Evolutionary conservation across 2,797 vertebrate species (phyloP), one percentile per base, ranked within the genome.

Genomic region (Fratercula arctica): DNA sequence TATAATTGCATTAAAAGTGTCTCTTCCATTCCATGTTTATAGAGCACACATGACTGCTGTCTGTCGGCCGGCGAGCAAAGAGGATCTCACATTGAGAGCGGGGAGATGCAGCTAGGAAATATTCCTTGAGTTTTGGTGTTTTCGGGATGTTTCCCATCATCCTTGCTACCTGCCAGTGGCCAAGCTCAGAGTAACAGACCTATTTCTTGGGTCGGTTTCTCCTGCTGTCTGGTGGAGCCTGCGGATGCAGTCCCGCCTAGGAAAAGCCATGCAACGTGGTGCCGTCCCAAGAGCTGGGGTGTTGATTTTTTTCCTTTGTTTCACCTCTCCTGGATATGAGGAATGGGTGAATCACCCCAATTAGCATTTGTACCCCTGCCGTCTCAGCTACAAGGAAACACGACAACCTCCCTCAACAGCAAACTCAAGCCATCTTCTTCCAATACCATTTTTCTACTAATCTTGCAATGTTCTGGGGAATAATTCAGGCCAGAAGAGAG

Each of bases 1-100:
- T 95, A 92, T 95, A 97, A 97, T 97, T 95, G 95, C 96, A 94
- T 96, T 93, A 64, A 86, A 93, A 96, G 75, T 35, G 21, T 77
- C 95, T 89, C 95, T 91, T 89, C 89, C 90, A 67, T 79, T 92
- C 31, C 3, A 66, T 26, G 92, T 91, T 89, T 95, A 92, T 60
- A 46, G 93, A 90, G 81, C 6, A 2, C 70, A 78, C n/a, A 73
- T 20, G 61, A 72, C 61, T 73, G 60, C 78, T 76, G 68, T 41
- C 43, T 2, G 16, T 69, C 29, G 39, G 93, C 83, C 72, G 10
- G 26, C 12, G 56, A 69, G 76, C 79, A 43, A 94, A 18, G 92
- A 64, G 14, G 10, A 46, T 63, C 48, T 54, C 73, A 74, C 70
- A 33, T 3, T 8, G 29, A 53, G 64, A 80, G 60, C 21, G 18